These are phyloP conservation scores for Rhagium mordax DNA, from an alignment of 2,888 invertebrate species.

Conservation along the genomic window DNA sequence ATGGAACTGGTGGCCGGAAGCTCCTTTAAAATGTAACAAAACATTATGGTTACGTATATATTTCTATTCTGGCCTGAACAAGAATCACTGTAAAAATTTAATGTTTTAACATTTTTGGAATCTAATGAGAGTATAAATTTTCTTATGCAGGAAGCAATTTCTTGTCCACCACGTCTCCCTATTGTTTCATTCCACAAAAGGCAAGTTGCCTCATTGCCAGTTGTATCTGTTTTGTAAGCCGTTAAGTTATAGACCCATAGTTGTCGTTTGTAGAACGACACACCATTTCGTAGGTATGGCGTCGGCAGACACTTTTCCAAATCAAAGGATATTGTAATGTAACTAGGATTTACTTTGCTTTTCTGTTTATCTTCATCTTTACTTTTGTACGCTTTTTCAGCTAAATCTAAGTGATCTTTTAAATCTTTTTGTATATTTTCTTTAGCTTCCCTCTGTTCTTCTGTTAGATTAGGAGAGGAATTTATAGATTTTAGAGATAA, in stretches of 20 bases:
- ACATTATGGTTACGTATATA: not conserved
- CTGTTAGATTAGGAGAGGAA: not conserved
- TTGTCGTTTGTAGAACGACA: conserved; percentile 57
- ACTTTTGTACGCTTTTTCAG: conserved; percentile 17
- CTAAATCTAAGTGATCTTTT: conserved; percentile 14
- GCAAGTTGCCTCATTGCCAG: conserved; percentile 41
- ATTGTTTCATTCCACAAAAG: conserved; percentile 54
- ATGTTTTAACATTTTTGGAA: not conserved
- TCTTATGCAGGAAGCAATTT: conserved; percentile 44
- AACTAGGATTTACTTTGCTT: conserved; percentile 13
- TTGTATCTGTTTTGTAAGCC: conserved; percentile 46
- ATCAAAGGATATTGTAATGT: conserved; percentile 18
- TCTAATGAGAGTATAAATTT: conserved; percentile 16
- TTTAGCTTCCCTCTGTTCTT: not conserved
- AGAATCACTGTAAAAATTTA: conserved; percentile 8
- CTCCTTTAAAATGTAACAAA: conserved; percentile 2
- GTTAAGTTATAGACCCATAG: conserved; percentile 56
- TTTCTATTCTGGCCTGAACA: conserved; percentile 1
- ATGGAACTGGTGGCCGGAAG: not conserved
- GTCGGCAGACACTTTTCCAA: conserved; percentile 52
- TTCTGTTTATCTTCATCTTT: conserved; percentile 10
- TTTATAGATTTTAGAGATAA: not conserved
- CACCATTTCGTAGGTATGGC: conserved; percentile 49
- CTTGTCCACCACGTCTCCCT: conserved; percentile 47
- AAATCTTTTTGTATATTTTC: not conserved